Evolutionary conservation across 2,888 invertebrate species (phyloP).

Genomic region (Nephrotoma flavescens): DNA sequence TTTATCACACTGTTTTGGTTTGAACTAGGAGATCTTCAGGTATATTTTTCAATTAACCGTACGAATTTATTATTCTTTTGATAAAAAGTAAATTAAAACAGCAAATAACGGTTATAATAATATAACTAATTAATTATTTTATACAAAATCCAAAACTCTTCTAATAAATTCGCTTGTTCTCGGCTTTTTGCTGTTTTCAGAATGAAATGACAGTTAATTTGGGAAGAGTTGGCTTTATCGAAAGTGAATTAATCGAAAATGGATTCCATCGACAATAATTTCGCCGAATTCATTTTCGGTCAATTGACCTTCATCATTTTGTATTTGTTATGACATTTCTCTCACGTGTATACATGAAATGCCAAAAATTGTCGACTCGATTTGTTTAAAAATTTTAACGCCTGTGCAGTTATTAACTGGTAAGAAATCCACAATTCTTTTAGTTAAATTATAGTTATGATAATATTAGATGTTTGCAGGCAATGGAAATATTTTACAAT

Average conservation of each 20-base stretch:
- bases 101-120: not conserved
- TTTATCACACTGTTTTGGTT: not conserved
- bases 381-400: not conserved
- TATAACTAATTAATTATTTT: not conserved
- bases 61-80: not conserved
- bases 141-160: not conserved
- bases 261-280: no score
- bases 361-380: not conserved
- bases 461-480: constrained; percentile 9
- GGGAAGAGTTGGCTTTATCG: not conserved
- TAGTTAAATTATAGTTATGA: not conserved
- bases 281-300: not conserved
- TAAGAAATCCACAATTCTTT: not conserved
- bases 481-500: constrained; percentile 16
- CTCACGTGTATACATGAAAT: not conserved
- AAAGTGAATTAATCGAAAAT: not conserved
- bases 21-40: not conserved
- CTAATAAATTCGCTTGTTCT: not conserved
- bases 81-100: not conserved
- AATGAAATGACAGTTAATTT: not conserved
- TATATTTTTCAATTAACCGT: not conserved
- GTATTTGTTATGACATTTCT: not conserved
- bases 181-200: not conserved
- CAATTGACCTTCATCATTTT: not conserved
- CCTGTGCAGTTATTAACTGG: not conserved